phyloP scores from a whole-genome alignment of 2,888 invertebrate genomes.

The Drosophila fulvimacula region DNA sequence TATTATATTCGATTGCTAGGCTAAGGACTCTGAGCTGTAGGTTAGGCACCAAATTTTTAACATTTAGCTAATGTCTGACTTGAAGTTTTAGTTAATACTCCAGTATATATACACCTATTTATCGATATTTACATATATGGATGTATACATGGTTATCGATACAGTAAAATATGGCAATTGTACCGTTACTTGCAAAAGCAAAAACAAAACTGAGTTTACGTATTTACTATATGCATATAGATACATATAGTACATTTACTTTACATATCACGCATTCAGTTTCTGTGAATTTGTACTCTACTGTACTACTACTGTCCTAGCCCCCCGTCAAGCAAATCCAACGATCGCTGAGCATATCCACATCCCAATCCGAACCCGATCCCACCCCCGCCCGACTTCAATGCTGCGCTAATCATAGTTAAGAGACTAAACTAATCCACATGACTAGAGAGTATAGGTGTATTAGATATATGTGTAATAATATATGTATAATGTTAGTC shows the following conservation, averaged over 20 bases:
- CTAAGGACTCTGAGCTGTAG: slow-evolving; percentile 53
- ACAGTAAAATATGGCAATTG: slow-evolving; percentile 20
- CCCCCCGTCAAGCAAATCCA: slow-evolving; percentile 46
- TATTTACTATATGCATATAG: slow-evolving; percentile 14
- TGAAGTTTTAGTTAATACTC: slow-evolving; percentile 36
- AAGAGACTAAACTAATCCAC: slow-evolving; percentile 13
- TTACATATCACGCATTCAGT: slow-evolving; percentile 56
- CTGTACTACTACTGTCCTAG: slow-evolving; percentile 19
- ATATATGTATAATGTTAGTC: slow-evolving; percentile 14
- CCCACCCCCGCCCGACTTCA: slow-evolving; percentile 7
- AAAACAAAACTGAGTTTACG: slow-evolving; percentile 16
- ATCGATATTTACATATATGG: slow-evolving; percentile 14
- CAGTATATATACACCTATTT: slow-evolving; percentile 3
- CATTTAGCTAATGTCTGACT: slow-evolving; percentile 51
- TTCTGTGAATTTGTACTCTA: slow-evolving; percentile 16
- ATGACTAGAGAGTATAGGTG: slow-evolving; percentile 12
- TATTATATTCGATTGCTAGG: slow-evolving; percentile 25
- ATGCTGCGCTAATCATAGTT: slow-evolving; percentile 28
- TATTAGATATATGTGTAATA: not conserved
- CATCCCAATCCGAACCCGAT: not conserved
- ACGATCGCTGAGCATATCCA: slow-evolving; percentile 65
- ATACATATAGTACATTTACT: slow-evolving; percentile 22
- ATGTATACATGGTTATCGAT: slow-evolving; percentile 2
- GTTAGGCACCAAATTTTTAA: slow-evolving; percentile 65
- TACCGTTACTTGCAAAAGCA: slow-evolving; percentile 25